Evolutionary conservation across 2,113 vertebrate genomes (phyloP), one percentile per base, ranked within the genome.

Genomic region (Sialia sialis): DNA sequence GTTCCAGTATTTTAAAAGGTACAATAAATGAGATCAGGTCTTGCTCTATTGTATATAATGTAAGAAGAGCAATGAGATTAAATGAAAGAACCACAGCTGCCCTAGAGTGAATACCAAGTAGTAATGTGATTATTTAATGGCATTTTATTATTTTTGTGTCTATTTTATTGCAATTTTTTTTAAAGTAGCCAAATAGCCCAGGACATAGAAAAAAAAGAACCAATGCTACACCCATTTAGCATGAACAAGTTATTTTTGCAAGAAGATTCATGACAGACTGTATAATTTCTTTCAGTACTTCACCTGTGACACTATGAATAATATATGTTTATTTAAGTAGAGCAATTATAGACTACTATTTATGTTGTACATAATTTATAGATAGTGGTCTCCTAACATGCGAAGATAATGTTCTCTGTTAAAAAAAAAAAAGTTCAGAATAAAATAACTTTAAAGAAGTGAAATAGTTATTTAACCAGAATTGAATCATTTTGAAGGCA

Each of bases 101-200:
- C 95, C 94, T 90, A 94, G 95, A 97, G 96, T 74, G 36, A 96
- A 85, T 96, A 97, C 96, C 92, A 96, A 95, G 70, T 92, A 80
- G 95, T 98, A 98, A 98, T 98, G 91, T 93, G 74, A 96, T 98
- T 97, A 96, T 98, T 98, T 90, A 98, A 20, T 41, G 41, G 5
- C 20, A 25, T 66, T 75, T 58, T 58, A 67, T 76, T 98, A 98
- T 98, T 98, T 85, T 94, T 98, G 75, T 84, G 70, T 96, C 96
- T 97, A 97, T 97, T 98, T 98, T 98, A 98, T 98, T 98, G 95
- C 90, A 97, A 93, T 98, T 98, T 98, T 96, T 98, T 91, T 51
- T 16, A 16, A 97, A 96, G 95, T 96, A 96, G 92, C 69, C 84
- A 95, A 98, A 95, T 95, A 89, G 46, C 64, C 89, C 38, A 44